phyloP scores from a whole-genome alignment of 2,113 vertebrate genomes.

The Pao palembangensis region DNA sequence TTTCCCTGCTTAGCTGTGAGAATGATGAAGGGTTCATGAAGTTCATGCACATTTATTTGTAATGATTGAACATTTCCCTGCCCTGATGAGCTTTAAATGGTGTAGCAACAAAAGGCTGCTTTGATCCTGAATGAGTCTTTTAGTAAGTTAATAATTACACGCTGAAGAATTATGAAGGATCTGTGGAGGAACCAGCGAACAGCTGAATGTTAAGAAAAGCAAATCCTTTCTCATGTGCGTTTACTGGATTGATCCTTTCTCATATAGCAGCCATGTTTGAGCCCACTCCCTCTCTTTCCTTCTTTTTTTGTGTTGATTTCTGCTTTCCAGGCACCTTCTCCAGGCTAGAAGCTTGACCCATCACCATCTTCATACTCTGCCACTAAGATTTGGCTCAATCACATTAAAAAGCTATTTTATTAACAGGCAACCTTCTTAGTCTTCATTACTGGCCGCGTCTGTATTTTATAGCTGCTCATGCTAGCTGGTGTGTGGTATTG shows the following conservation, averaged over 20 bases:
- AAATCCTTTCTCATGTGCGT: background rate
- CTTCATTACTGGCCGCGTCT: background rate
- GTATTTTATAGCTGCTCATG: slow-evolving; percentile 2
- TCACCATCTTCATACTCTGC: background rate
- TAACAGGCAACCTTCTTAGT: slow-evolving; percentile 6
- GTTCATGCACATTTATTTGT: background rate
- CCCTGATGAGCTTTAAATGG: background rate
- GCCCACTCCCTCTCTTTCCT: background rate
- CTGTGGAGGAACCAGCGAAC: background rate
- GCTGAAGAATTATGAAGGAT: background rate
- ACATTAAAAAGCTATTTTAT: slow-evolving; percentile 18
- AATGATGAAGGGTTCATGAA: slow-evolving; percentile 1
- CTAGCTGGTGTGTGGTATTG: background rate
- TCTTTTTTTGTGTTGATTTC: slow-evolving; percentile 23
- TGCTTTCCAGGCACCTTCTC: slow-evolving; percentile 9
- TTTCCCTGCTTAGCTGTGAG: slow-evolving; percentile 2
- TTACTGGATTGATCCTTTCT: background rate
- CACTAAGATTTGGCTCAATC: slow-evolving; percentile 12
- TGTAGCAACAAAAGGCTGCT: background rate
- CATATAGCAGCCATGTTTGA: background rate
- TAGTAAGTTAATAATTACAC: slow-evolving; percentile 2
- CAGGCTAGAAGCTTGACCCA: slow-evolving; percentile 1
- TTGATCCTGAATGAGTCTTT: background rate
- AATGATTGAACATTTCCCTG: background rate
- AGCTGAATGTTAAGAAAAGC: background rate